Evolutionary conservation across 2,113 vertebrate species (phyloP).

Genomic region (Pica pica): DNA sequence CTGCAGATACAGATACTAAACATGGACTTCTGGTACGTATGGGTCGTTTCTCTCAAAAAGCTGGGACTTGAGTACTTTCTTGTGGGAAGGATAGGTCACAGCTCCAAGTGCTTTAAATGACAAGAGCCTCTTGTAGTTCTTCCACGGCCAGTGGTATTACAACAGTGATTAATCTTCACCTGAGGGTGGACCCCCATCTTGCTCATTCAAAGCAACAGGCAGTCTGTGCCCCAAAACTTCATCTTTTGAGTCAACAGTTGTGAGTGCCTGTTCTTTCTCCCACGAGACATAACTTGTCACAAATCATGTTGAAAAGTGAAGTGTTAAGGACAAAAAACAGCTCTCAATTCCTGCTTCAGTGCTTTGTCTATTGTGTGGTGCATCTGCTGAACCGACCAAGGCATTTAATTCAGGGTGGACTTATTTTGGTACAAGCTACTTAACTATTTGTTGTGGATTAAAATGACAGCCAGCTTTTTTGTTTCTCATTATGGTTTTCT

Average conservation of each 20-base stretch:
- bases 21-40: rapidly evolving
- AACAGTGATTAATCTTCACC: background rate
- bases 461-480: background rate
- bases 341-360: background rate
- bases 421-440: background rate
- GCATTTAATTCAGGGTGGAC: background rate
- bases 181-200: background rate
- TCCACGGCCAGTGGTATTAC: background rate
- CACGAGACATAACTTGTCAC: background rate
- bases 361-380: background rate
- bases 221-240: background rate
- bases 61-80: background rate
- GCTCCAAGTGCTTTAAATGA: background rate
- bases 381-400: background rate
- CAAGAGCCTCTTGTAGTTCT: background rate
- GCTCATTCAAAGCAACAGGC: background rate
- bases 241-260: background rate
- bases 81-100: background rate
- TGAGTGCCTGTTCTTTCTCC: background rate
- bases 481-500: background rate
- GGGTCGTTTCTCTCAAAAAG: background rate
- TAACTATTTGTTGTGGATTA: background rate
- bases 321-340: background rate
- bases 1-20: background rate
- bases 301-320: background rate